phyloP scores from a whole-genome alignment of 1,140 invertebrate genomes.

The Drosophila rufa region DNA sequence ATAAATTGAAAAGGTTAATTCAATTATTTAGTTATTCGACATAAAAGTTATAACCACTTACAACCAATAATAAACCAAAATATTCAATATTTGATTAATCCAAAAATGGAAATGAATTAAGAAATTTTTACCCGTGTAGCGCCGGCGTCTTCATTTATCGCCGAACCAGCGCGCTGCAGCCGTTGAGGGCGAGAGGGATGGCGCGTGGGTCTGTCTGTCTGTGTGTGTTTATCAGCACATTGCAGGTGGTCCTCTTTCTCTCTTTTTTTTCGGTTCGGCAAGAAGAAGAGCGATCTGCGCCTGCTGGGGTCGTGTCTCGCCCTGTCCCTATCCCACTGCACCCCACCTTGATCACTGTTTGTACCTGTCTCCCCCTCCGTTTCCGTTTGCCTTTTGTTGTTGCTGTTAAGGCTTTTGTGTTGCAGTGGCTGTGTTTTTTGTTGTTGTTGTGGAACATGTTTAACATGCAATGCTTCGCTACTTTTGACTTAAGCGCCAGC shows the following conservation, averaged over 20 bases:
- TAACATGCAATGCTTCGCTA: constrained; percentile 77
- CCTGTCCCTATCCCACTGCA: constrained; percentile 2
- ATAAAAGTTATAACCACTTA: too few relatives aligned
- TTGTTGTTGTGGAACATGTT: constrained; percentile 68
- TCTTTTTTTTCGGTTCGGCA: constrained; percentile 18
- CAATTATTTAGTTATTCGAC: background rate
- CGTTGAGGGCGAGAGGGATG: background rate
- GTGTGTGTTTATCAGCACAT: constrained; percentile 80
- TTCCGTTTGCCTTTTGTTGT: constrained; percentile 65
- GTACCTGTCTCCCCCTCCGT: constrained; percentile 21
- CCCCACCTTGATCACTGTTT: constrained; percentile 12
- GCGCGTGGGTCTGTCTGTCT: constrained; percentile 17
- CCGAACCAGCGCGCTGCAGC: constrained; percentile 37
- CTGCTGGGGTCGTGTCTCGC: constrained; percentile 33
- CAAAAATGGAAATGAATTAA: background rate
- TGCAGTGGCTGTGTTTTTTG: constrained; percentile 14
- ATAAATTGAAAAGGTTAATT: too few relatives aligned
- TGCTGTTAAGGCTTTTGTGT: constrained; percentile 12
- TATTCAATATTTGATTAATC: too few relatives aligned
- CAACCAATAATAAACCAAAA: too few relatives aligned
- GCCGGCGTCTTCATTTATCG: constrained; percentile 80
- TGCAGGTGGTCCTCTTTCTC: constrained; percentile 71
- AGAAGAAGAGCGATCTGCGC: constrained; percentile 30
- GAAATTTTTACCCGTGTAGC: constrained; percentile 46
- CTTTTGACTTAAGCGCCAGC: constrained; percentile 53